These are phyloP conservation scores for Brachionus calyciflorus DNA, from an alignment of 1,140 invertebrate species.

Conservation along the genomic window DNA sequence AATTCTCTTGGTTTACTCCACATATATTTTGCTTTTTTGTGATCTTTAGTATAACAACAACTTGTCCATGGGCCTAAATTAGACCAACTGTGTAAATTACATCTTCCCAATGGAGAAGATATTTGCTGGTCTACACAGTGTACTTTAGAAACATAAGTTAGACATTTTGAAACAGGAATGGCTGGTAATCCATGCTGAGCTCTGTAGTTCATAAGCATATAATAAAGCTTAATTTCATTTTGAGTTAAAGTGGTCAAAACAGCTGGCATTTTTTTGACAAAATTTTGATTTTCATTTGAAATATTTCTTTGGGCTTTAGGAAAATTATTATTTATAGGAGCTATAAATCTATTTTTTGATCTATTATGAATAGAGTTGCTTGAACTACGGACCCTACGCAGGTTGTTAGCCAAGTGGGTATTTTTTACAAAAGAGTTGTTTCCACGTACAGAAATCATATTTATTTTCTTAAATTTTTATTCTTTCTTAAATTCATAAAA, in stretches of 20 bases:
- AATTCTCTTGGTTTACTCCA: constrained; percentile 27
- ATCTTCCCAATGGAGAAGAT: constrained; percentile 10
- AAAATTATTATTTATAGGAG: too few species aligned
- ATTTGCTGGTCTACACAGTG: constrained; percentile 27
- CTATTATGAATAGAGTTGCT: too few species aligned
- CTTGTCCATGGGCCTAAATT: background rate
- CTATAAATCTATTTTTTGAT: too few species aligned
- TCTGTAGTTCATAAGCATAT: constrained; percentile 22
- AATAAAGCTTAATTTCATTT: constrained; percentile 6
- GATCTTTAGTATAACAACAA: constrained; percentile 37
- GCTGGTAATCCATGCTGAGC: constrained; percentile 3
- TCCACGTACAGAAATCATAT: too few species aligned
- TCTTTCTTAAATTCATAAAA: too few species aligned
- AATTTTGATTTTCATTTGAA: background rate
- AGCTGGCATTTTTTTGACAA: constrained; percentile 46
- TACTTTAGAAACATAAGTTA: constrained; percentile 8
- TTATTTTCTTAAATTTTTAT: too few species aligned
- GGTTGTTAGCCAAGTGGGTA: too few species aligned
- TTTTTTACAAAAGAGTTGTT: too few species aligned
- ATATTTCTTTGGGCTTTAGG: background rate
- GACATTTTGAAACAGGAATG: constrained; percentile 8
- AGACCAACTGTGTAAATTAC: constrained; percentile 29
- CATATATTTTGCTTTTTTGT: constrained; percentile 34
- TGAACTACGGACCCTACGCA: too few species aligned
- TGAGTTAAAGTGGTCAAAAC: constrained; percentile 44